Evolutionary conservation across 2,888 invertebrate genomes (phyloP).

Genomic region (Smittia aterrima): DNA sequence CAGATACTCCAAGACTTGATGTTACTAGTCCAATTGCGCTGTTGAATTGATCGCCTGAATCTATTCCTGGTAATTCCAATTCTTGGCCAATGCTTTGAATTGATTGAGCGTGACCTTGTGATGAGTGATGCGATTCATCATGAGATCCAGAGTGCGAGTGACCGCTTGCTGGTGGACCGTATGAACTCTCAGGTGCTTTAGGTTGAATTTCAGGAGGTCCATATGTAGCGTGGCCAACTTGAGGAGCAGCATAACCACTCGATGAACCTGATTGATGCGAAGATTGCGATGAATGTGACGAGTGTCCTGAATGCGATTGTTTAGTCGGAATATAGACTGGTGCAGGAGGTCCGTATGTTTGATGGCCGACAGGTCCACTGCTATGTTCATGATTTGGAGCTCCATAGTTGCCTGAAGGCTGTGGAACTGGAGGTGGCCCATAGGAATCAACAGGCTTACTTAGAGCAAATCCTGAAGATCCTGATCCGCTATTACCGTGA

Average conservation of each 20-base stretch:
- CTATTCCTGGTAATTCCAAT: background rate
- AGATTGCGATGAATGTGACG: background rate
- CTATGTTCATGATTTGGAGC: background rate
- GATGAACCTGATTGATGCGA: background rate
- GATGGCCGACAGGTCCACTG: background rate
- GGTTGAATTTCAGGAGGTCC: conserved; percentile 10
- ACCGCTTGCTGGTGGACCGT: conserved; percentile 40
- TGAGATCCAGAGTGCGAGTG: background rate
- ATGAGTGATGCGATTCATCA: background rate
- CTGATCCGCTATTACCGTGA: conserved; percentile 42
- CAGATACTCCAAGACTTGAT: conserved; percentile 27
- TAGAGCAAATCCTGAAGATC: conserved; percentile 17
- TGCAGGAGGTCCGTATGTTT: background rate
- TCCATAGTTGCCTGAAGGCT: background rate
- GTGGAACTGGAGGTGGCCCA: background rate
- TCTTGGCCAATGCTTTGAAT: conserved; percentile 41
- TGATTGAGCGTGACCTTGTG: conserved; percentile 30
- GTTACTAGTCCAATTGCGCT: conserved; percentile 27
- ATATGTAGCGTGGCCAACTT: conserved; percentile 20
- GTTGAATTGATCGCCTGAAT: conserved; percentile 17
- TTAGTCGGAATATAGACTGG: background rate
- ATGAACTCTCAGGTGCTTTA: conserved; percentile 40
- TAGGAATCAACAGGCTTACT: background rate
- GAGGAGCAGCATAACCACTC: background rate
- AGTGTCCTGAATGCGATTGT: background rate